Evolutionary conservation across 2,113 vertebrate species (phyloP), one percentile per base, ranked within the genome.

Genomic region (Columbina picui): DNA sequence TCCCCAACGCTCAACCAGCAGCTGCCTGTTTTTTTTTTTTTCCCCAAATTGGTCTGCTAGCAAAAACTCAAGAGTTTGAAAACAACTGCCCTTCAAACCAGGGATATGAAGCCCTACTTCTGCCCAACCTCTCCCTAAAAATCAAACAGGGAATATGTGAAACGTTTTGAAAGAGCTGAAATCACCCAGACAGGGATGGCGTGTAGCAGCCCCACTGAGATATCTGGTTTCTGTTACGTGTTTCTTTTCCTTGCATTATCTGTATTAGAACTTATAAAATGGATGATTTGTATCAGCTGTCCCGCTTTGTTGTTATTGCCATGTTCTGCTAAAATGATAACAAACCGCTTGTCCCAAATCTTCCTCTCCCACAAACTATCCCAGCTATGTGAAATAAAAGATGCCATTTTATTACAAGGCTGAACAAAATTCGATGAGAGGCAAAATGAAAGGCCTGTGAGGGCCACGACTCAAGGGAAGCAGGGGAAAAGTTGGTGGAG

Each of bases 171-270:
- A 93, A 57, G 45, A 76, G 60, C 88, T 78, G 73, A 59, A 81
- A 70, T 60, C 19, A 10, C 70, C 10, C 18, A 34, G 73, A 53
- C 26, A 13, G 0, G 56, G 81, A 89, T 71, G 71, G 94, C 13
- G 6, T 87, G 89, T 60, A 88, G 60, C 89, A 85, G 76, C 83
- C 56, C 38, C 64, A 63, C 55, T 7, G 82, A 84, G 84, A 91
- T 82, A 47, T 96, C 97, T 97, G 97, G 71, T 97, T 97, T 88
- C 52, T 96, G 93, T 97, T 97, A 97, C 8, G 12, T 88, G 90
- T 93, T 92, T 95, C 92, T 97, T 97, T 95, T 84, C 82, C 79
- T 94, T 92, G 90, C 82, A 91, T 96, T 97, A 96, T 96, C 96
- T 92, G 83, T 70, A 84, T 95, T 91, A 96, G 76, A 93, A 92